phyloP scores from a whole-genome alignment of 2,888 invertebrate genomes.

The Machimus atricapillus region DNA sequence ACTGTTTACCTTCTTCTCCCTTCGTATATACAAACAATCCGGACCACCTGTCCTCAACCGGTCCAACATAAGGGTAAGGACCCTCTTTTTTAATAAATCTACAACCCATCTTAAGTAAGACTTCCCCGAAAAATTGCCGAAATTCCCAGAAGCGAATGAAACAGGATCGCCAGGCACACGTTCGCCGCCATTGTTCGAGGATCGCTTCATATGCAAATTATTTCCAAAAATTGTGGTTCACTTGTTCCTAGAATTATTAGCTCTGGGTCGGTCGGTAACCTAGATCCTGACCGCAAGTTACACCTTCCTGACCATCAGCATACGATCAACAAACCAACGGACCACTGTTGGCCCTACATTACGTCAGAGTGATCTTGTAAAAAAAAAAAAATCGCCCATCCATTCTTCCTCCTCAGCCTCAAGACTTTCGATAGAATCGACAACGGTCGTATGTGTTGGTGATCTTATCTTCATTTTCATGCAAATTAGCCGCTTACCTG shows the following conservation, averaged over 20 bases:
- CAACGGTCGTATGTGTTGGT: background rate
- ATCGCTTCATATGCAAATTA: background rate
- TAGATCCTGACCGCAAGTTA: background rate
- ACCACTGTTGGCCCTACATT: background rate
- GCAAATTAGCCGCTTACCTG: background rate
- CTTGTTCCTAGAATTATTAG: background rate
- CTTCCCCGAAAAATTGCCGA: background rate
- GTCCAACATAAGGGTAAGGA: background rate
- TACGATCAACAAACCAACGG: background rate
- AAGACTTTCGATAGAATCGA: background rate
- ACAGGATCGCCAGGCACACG: background rate
- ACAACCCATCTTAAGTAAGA: background rate
- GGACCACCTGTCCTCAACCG: background rate
- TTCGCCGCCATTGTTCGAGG: background rate
- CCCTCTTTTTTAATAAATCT: background rate
- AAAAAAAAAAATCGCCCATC: background rate
- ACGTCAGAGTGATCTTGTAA: background rate
- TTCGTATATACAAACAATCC: background rate
- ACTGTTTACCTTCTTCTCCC: background rate
- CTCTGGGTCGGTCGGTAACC: conserved; percentile 6
- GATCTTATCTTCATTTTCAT: background rate
- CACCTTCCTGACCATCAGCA: background rate
- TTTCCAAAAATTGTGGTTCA: background rate
- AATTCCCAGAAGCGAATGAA: background rate
- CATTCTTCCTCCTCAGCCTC: background rate